phyloP scores from a whole-genome alignment of 2,888 invertebrate genomes.

The Crocallis elinguaria region DNA sequence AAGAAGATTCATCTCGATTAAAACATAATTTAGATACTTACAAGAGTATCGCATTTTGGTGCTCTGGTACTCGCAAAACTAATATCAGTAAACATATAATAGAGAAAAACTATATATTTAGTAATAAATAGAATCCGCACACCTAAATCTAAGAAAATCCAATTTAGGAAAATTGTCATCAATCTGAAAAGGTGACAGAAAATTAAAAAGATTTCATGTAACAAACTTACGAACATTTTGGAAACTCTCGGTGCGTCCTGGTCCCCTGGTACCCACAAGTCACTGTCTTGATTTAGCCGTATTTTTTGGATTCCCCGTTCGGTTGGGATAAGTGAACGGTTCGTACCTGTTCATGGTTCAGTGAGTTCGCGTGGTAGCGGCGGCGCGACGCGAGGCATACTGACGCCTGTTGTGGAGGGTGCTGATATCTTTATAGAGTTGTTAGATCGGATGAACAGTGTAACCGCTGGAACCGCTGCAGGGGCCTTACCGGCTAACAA shows the following conservation, averaged over 20 bases:
- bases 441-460: constrained; percentile 33
- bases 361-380: constrained; percentile 46
- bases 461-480: no score
- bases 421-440: constrained; percentile 52
- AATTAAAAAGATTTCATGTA: not conserved
- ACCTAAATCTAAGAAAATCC: not conserved
- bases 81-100: no score
- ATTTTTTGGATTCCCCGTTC: constrained; percentile 4
- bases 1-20: no score
- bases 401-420: constrained; percentile 64
- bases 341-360: constrained; percentile 63
- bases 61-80: no score
- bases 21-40: no score
- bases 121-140: not conserved
- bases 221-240: constrained; percentile 15
- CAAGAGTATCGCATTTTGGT: no score
- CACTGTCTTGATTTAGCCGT: constrained; percentile 1
- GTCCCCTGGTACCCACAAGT: constrained; percentile 8
- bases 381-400: constrained; percentile 53
- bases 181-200: constrained; percentile 3
- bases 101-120: not conserved
- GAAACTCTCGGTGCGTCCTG: not conserved
- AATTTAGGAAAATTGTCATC: not conserved
- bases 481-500: no score
- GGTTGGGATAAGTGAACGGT: constrained; percentile 10